Evolutionary conservation across 2,113 vertebrate species (phyloP).

Genomic region (Mesocricetus auratus): DNA sequence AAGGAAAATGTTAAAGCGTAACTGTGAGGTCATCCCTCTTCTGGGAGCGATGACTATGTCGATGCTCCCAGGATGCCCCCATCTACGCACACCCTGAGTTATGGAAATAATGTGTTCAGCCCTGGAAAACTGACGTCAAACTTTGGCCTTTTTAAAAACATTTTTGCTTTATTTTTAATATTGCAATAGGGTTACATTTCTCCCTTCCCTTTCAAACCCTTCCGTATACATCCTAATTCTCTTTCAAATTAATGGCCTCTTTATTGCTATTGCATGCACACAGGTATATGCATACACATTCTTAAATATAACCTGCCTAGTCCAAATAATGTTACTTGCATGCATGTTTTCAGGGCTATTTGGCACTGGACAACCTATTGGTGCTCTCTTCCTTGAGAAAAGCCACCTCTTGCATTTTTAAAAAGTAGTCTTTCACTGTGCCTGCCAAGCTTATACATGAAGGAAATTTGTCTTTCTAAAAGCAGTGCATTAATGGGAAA

Average conservation of each 20-base stretch:
- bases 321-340: background rate
- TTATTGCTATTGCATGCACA: background rate
- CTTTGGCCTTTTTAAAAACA: background rate
- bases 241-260: background rate
- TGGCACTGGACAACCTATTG: background rate
- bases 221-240: background rate
- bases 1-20: background rate
- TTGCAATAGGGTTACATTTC: background rate
- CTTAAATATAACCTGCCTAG: background rate
- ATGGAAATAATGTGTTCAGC: background rate
- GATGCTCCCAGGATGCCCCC: background rate
- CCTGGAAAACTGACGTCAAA: background rate
- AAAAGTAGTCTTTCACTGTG: background rate
- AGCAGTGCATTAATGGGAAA: background rate
- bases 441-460: background rate
- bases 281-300: background rate
- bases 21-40: background rate
- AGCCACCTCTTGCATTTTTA: background rate
- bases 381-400: background rate
- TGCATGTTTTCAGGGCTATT: background rate
- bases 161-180: background rate
- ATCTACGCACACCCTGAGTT: background rate
- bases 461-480: constrained; percentile 20
- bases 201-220: background rate
- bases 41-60: background rate